Base-by-base conservation (phyloP, 2,888 invertebrate genomes). In the Germaria angustata region DNA sequence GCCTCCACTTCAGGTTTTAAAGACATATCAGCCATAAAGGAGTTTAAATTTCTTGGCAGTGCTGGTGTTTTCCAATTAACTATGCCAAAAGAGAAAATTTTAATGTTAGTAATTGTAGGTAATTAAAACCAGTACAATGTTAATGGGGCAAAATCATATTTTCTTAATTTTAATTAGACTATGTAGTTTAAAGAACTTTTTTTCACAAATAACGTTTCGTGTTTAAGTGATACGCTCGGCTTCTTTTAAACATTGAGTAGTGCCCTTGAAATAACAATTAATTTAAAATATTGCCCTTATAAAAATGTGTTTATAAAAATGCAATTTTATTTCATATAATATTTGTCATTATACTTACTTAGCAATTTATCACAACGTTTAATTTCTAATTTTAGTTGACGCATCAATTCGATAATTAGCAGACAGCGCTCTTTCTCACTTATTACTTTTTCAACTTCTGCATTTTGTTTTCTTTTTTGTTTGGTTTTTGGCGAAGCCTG, bases 1-100 rank as follows among this genome's bases (percentile, higher is more conserved):
- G 88, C 87, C 84, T 91, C 91, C 2, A 89, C 87, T 75, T 90
- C 89, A 3, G 91, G 90, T 83, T 90, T 91, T 0, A 91, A 80
- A 17, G 91, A 90, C 90, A 91, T 90, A 76, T 91, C 91, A 17
- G 90, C 88, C 90, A 91, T 90, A 51, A 89, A 90, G 1, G 90
- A 89, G 65, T 87, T 88, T 11, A 91, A 85, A 49, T 89, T 88
- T 15, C 88, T 87, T 1, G 90, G 88, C 79, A 91, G 86, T 22
- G 86, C 85, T 6, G 91, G 91, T 13, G 86, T 81, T 82, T 89
- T 89, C 91, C 91, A 91, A 28, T 84, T 86, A 51, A 86, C 91
- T 91, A 65, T 15, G 24, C 2, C 8, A 34, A 46, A 24, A 11
- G 13, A 13, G 1, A 41, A 20, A n/a, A 46, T 36, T 11, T 13